Evolutionary conservation across 2,797 vertebrate species (phyloP), one percentile per base, ranked within the genome.

Genomic region (Coranthus polyacanthus): DNA sequence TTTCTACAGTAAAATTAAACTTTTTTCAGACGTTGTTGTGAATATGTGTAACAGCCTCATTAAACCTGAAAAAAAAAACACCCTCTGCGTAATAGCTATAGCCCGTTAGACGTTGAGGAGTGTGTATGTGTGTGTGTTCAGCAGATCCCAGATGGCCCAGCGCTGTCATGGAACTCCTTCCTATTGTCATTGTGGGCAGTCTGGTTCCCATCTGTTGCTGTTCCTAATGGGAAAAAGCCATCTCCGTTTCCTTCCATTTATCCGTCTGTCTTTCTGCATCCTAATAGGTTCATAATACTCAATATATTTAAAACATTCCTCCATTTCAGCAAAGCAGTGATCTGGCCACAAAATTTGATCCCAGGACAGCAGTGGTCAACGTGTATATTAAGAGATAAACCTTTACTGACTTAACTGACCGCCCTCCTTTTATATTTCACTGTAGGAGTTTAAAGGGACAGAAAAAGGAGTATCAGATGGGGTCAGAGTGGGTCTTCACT

Each of bases 121-220:
- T 41, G 63, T 37, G 62, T 55, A 45, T 44, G 46, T 36, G 17
- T 47, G 45, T 52, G 39, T 43, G 17, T 39, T 10, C 7, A 22
- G 18, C 8, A 38, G 8, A 50, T 42, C 29, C 68, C 87, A 91
- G 86, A 88, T 83, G 88, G 64, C 39, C 52, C 42, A 16, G 8
- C 45, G 63, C 52, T 49, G 49, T 62, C 44, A 6, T 24, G 26
- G 55, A 44, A 45, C 62, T 60, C 26, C 39, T 57, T 32, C 60
- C 51, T 58, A 47, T 75, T 74, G 71, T 78, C 58, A 39, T 53
- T n/a, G 43, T 12, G 18, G 11, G 1, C 45, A 67, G 50, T 75
- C 78, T 82, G 83, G 69, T 37, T 79, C 57, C 80, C 87, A 84
- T 89, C 85, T 83, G 81, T 52, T 78, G 26, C 34, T 6, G 24